phyloP scores from a whole-genome alignment of 1,140 invertebrate species.

The Tenebrio molitor region DNA sequence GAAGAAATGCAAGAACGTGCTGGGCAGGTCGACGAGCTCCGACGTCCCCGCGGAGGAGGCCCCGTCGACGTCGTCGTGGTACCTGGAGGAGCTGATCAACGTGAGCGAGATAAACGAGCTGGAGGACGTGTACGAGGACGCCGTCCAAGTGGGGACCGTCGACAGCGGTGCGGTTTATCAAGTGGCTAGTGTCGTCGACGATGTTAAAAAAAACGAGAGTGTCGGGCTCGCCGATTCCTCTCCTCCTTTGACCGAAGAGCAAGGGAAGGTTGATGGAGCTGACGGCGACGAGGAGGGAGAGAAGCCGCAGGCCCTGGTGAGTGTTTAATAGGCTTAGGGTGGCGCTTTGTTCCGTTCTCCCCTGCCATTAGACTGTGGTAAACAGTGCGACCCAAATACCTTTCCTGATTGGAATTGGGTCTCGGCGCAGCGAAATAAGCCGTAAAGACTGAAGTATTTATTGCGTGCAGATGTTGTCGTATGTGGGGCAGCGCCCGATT shows the following conservation, averaged over 20 bases:
- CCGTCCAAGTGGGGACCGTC: conserved; percentile 7
- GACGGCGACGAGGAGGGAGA: conserved; percentile 16
- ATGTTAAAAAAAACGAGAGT: conserved; percentile 50
- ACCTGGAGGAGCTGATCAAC: conserved; percentile 53
- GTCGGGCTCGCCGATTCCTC: conserved; percentile 41
- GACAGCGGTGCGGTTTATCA: conserved; percentile 42
- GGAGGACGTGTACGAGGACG: conserved; percentile 58
- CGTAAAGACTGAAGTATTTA: background rate
- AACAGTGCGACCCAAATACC: background rate
- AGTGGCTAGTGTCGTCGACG: conserved; percentile 59
- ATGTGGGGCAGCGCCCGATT: too few species aligned
- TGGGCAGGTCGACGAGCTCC: conserved; percentile 61
- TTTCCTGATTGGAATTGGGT: background rate
- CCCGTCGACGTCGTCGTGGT: conserved; percentile 54
- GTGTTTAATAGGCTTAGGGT: conserved; percentile 4
- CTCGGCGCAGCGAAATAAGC: background rate
- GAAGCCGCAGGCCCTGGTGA: conserved; percentile 38
- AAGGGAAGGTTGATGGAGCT: conserved; percentile 57
- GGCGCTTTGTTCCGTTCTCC: background rate
- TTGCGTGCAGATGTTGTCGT: conserved; percentile 2
- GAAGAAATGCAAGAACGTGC: conserved; percentile 68
- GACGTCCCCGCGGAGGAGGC: conserved; percentile 52
- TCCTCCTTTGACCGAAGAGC: conserved; percentile 55
- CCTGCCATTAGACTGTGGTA: background rate
- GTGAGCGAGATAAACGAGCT: conserved; percentile 60